These are phyloP conservation scores for Phalanger gymnotis DNA, from an alignment of 2,797 vertebrate genomes.

Conservation along the genomic window DNA sequence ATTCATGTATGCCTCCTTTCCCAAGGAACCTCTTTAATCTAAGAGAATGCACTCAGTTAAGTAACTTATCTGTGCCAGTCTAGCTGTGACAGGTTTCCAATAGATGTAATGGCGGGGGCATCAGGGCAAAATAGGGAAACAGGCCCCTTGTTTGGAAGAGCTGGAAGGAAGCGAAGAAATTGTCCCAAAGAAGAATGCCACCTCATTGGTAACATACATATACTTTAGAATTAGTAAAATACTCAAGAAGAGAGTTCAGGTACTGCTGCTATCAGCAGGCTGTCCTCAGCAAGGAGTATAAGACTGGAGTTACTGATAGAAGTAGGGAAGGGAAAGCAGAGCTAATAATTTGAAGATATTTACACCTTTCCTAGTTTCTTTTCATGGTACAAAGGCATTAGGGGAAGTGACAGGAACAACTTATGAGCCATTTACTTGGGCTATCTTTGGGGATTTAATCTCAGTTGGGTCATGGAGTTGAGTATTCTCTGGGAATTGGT, in stretches of 20 bases:
- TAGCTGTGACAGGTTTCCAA: neutral
- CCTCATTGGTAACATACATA: neutral
- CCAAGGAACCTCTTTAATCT: slow-evolving; percentile 5
- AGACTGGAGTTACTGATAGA: slow-evolving; percentile 56
- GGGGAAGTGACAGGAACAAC: slow-evolving; percentile 82
- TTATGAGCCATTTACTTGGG: slow-evolving; percentile 83
- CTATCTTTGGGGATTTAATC: slow-evolving; percentile 85
- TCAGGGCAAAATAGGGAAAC: no score
- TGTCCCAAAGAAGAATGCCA: neutral
- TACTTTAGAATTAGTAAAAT: slow-evolving; percentile 47
- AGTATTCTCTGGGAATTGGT: slow-evolving; percentile 82
- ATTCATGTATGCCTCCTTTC: neutral
- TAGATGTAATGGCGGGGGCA: neutral
- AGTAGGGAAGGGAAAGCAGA: slow-evolving; percentile 63
- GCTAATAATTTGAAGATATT: slow-evolving; percentile 80
- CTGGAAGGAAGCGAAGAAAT: neutral
- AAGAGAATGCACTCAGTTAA: accelerated
- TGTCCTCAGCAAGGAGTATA: slow-evolving; percentile 53
- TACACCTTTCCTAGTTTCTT: slow-evolving; percentile 78
- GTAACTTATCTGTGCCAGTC: neutral
- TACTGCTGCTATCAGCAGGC: slow-evolving; percentile 41
- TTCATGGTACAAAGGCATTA: slow-evolving; percentile 81
- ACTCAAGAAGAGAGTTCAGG: slow-evolving; percentile 55
- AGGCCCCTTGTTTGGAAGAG: neutral
- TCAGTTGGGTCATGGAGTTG: slow-evolving; percentile 81